These are phyloP conservation scores for Anableps anableps DNA, from an alignment of 2,797 vertebrate genomes.

Conservation along the genomic window DNA sequence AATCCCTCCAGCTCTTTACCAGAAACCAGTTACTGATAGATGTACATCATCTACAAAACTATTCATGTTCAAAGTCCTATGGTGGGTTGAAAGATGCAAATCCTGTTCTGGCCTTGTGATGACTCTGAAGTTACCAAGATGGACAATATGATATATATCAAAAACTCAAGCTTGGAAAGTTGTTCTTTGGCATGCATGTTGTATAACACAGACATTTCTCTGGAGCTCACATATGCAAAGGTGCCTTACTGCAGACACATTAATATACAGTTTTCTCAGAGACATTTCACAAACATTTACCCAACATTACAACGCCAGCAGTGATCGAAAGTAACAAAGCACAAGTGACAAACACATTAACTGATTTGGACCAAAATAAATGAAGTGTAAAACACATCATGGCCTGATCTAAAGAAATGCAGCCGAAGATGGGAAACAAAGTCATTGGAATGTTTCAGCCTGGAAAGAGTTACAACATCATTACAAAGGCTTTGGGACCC, in stretches of 20 bases:
- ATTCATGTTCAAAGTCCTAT: slow-evolving; percentile 55
- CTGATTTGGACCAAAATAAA: neutral
- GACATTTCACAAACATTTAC: neutral
- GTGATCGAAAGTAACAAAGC: neutral
- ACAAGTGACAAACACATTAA: neutral
- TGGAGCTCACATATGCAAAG: neutral
- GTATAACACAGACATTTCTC: slow-evolving; percentile 20
- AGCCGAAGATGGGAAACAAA: neutral
- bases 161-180: slow-evolving; percentile 26
- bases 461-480: neutral
- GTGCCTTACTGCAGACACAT: neutral
- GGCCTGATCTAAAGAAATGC: neutral
- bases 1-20: slow-evolving; percentile 19
- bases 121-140: slow-evolving; percentile 31
- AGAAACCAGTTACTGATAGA: slow-evolving; percentile 38
- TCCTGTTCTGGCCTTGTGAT: slow-evolving; percentile 28
- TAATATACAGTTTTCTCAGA: neutral
- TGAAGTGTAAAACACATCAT: neutral
- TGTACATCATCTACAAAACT: slow-evolving; percentile 26
- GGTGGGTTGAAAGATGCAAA: slow-evolving; percentile 29
- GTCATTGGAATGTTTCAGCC: neutral
- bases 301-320: neutral
- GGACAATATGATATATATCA: slow-evolving; percentile 2
- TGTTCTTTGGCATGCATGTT: slow-evolving; percentile 45
- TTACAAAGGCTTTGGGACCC: neutral